These are phyloP conservation scores for Orchesellides sinensis DNA, from an alignment of 2,888 invertebrate species.

Conservation along the genomic window DNA sequence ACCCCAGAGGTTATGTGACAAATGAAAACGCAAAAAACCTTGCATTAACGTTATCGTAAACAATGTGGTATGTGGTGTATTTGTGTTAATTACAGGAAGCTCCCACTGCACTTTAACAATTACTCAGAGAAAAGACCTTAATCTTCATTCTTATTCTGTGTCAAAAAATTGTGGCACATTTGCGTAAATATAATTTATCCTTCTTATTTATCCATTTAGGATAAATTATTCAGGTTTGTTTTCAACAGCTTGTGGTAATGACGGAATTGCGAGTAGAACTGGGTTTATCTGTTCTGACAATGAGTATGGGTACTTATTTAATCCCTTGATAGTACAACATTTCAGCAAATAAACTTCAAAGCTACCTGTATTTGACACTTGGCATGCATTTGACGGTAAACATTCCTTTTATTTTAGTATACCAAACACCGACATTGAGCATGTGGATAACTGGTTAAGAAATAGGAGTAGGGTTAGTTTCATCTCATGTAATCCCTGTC, in stretches of 20 bases:
- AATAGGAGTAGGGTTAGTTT: no score
- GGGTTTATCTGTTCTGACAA: neutral
- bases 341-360: neutral
- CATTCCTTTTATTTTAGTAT: neutral
- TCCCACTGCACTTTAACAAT: constrained; percentile 21
- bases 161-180: neutral
- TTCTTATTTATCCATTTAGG: neutral
- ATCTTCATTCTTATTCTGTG: neutral
- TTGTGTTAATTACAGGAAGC: constrained; percentile 57
- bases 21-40: neutral
- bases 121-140: constrained; percentile 11
- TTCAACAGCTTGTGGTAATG: neutral
- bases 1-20: constrained; percentile 15
- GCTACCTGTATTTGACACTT: neutral
- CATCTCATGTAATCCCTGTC: no score
- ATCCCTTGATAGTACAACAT: neutral
- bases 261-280: neutral
- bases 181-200: neutral
- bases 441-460: no score
- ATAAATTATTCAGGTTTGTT: no score
- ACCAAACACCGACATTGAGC: neutral
- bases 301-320: neutral
- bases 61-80: constrained; percentile 31
- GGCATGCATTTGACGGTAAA: neutral
- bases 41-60: neutral